Base-by-base conservation (phyloP, 2,797 vertebrate species). In the Sebastes aleutianus region DNA sequence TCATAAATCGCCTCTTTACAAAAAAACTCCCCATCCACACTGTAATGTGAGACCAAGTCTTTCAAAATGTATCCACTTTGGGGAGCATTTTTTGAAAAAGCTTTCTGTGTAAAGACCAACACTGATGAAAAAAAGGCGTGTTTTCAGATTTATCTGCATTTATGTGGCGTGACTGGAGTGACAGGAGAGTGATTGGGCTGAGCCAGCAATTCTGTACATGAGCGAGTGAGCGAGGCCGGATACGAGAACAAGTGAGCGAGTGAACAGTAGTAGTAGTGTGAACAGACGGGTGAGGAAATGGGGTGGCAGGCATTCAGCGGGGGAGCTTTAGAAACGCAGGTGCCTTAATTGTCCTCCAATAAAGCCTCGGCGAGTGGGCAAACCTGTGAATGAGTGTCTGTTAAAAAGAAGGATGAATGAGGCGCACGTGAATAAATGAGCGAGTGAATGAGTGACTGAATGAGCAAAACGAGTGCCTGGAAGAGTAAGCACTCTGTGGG, bases 341-440 rank as follows among this genome's bases (percentile, higher is more conserved):
- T 94, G 94, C 93, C 93, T 92, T 93, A 93, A 93, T 94, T 95
- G 94, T 94, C 83, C 91, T 77, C 68, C 68, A 10, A 93, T 91
- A 94, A 94, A 93, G 90, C 91, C 92, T 82, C 89, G 72, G 93
- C 87, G 66, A 95, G 93, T 89, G 91, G 88, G 89, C 90, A 79
- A 91, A 94, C 92, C 91, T 94, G 92, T 94, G 93, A 95, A 94
- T 93, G 91, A 93, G 90, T 91, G 91, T 89, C 89, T 88, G 76
- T 77, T 86, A 83, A 91, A 90, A 71, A 70, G 88, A 67, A 62
- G 77, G 70, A 88, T 91, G 92, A 94, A 93, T 93, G 89, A 91
- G 86, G 79, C 4, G 71, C 88, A 88, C 87, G 87, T 91, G 91
- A 92, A 90, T 89, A 75, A 83, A 80, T 91, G 91, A 93, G 90